Evolutionary conservation across 2,797 vertebrate species (phyloP), one percentile per base, ranked within the genome.

Genomic region (Falco peregrinus): DNA sequence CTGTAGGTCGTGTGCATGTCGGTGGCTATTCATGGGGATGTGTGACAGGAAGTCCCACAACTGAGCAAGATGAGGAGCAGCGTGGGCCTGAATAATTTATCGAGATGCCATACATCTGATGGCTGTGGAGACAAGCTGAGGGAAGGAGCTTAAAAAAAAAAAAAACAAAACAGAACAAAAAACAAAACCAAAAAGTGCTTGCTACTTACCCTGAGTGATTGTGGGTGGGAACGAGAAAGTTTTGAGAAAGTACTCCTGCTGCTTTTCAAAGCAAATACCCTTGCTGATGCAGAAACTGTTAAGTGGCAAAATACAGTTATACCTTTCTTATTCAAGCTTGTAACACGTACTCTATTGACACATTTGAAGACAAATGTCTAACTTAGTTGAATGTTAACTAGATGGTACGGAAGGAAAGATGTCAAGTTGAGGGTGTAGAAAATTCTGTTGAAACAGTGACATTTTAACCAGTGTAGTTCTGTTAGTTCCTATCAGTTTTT

Each of bases 81-180:
- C 96, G 96, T 96, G 92, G 97, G 88, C 87, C 98, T 98, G 97
- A 98, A 98, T 98, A 98, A 98, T 98, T 98, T 98, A 98, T 96
- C 96, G 97, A 96, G 95, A 93, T 98, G 93, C 41, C 35, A 54
- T 89, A 96, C 97, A 97, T 98, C 97, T 98, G 97, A 98, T 98
- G 98, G 97, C 96, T 98, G 97, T 98, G 96, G 98, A 98, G 98
- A 97, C 94, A 96, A 80, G 22, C 13, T 51, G 25, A 84, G n/a
- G 82, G 31, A 70, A 91, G 7, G 19, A 67, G 33, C 16, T 51
- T 22, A 82, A 47, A 45, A 75, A 71, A 57, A 71, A 57, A 57
- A 35, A 16, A 19, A 45, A 8, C 43, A 45, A 45, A 45, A 18
- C 43, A 45, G 17, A 45, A 18, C 10, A 37, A 15, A 39, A n/a